These are phyloP conservation scores for Gobionotothen gibberifrons DNA, from an alignment of 2,797 vertebrate genomes.

Conservation along the genomic window DNA sequence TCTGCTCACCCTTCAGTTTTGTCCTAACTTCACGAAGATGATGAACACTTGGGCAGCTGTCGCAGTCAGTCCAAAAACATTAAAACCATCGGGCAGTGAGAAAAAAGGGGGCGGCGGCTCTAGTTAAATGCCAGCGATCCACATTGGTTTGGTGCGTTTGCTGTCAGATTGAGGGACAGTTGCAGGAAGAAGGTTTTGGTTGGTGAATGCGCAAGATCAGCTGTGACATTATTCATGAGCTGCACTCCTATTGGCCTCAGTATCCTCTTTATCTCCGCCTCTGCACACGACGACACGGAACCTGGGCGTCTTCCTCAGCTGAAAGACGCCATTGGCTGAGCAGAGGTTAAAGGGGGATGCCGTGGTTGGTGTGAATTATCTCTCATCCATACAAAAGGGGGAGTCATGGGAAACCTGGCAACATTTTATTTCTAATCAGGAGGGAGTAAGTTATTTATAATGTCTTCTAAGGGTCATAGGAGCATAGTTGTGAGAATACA, in stretches of 20 bases:
- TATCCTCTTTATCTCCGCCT: conserved; percentile 8
- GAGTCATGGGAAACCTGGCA: neutral
- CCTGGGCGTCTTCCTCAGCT: conserved; percentile 49
- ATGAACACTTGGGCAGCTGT: conserved; percentile 75
- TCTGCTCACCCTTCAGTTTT: conserved; percentile 75
- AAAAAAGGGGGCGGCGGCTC: conserved; percentile 64
- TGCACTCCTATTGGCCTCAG: conserved; percentile 30
- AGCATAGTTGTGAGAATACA: conserved; percentile 42
- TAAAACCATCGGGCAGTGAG: conserved; percentile 29
- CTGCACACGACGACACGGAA: neutral
- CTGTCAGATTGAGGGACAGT: conserved; percentile 24
- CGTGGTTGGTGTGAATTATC: conserved; percentile 44
- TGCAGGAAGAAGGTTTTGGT: conserved; percentile 17
- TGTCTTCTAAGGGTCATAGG: conserved; percentile 24
- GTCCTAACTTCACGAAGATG: conserved; percentile 61
- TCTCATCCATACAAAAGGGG: conserved; percentile 29
- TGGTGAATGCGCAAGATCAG: neutral
- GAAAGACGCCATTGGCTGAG: conserved; percentile 63
- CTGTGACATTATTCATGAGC: conserved; percentile 52
- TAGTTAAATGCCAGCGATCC: conserved; percentile 44
- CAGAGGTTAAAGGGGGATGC: conserved; percentile 4
- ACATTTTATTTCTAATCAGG: neutral
- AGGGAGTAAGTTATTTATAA: conserved; percentile 61
- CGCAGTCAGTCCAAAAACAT: conserved; percentile 64
- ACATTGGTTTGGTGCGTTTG: conserved; percentile 58